A percentile compares a stretch with the other conserved stretches of the same genome.
phyloP scores from a whole-genome alignment of 2,797 vertebrate species.

The Helarctos malayanus region DNA sequence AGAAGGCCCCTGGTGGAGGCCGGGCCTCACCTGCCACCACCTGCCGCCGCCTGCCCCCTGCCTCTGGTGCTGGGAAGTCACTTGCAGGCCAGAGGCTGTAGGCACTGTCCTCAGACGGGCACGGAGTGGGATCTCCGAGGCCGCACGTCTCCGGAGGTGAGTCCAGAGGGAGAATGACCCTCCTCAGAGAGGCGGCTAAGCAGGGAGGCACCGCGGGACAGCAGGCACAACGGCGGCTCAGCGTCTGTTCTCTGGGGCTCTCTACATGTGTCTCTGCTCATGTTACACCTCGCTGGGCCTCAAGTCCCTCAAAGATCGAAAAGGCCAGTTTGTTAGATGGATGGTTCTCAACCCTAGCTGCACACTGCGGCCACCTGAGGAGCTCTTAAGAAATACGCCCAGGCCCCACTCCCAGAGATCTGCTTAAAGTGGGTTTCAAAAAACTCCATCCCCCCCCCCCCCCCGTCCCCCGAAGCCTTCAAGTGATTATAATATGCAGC shows the following conservation, averaged over 20 bases:
- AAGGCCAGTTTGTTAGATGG: neutral
- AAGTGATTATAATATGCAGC: neutral
- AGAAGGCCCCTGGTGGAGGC: constrained; percentile 78
- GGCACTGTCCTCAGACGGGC: neutral
- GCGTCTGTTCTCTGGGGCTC: neutral
- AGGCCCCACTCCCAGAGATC: neutral
- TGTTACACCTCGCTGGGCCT: neutral
- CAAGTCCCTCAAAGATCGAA: neutral
- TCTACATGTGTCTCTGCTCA: neutral
- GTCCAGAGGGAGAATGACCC: neutral
- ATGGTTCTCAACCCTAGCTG: neutral
- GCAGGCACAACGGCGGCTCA: neutral
- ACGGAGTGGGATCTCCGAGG: neutral
- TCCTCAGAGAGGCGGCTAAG: neutral
- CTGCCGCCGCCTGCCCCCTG: neutral
- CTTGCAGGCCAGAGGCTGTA: neutral
- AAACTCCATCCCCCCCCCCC: neutral
- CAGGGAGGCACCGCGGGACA: neutral
- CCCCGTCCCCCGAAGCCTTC: neutral
- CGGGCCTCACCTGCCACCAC: constrained; percentile 14
- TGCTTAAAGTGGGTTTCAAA: neutral
- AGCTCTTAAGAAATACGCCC: neutral
- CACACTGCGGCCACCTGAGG: neutral
- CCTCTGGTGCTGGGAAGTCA: neutral
- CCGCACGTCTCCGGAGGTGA: neutral